Evolutionary conservation across 2,113 vertebrate genomes (phyloP), one percentile per base, ranked within the genome.

Genomic region (Psophia crepitans): DNA sequence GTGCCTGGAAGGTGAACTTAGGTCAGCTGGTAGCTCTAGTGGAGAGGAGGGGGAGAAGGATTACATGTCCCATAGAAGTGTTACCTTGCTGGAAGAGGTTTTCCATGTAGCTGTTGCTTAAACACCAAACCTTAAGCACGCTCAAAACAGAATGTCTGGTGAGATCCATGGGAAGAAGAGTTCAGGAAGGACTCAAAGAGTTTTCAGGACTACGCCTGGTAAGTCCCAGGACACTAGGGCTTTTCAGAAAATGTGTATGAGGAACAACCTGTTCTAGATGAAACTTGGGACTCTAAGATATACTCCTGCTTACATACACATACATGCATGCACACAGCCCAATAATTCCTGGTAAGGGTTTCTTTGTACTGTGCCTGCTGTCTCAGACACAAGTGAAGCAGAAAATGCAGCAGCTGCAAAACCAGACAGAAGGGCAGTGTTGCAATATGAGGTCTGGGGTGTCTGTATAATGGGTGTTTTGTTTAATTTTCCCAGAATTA

Each of bases 311-410:
- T 15, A 14, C 12, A 4, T 3, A 16, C 18, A 30, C 27, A 1
- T 9, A 17, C 13, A 1, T 4, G 9, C 9, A 1, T 14, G 30
- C n/a, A 5, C 27, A 5, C 8, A 3, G 32, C 20, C 8, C 56
- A 4, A 0, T 11, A 14, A 35, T 18, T 54, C 82, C 70, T 19
- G 19, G 43, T 24, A 7, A 22, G 16, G 24, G 15, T 22, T 53
- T 57, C 56, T 24, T 56, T 41, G 43, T 32, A 14, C 23, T 6
- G 37, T 27, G 44, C 17, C 39, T 65, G 37, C 64, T 65, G 18
- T 35, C 22, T 53, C 12, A 15, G 64, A 27, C 56, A 41, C 39
- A 10, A 35, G 8, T 20, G 32, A 39, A 61, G 41, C 39, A 78
- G 65, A 61, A 78, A 41, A 37, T 11, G 27, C 44, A 78, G 32